Percentiles rank a stretch among this genome's conserved stretches.
Conservation (phyloP, 2,888 invertebrate species). For the Plagodis dolabraria region DNA sequence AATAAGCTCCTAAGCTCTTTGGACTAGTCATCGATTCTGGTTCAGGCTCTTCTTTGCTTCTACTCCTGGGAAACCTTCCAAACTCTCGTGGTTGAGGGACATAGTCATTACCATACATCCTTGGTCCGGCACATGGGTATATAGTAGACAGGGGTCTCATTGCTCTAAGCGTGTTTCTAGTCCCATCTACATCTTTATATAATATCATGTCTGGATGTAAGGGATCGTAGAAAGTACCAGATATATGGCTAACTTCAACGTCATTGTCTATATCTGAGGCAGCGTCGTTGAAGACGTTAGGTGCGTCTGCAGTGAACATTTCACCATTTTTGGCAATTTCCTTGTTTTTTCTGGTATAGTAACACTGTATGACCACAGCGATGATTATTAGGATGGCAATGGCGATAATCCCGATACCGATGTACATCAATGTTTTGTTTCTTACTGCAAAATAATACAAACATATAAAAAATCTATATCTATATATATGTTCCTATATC, state of each 20-base stretch:
- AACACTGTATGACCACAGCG: conserved; percentile 58
- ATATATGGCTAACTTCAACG: conserved; percentile 74
- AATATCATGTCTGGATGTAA: conserved; percentile 79
- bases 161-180: conserved; percentile 68
- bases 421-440: conserved; percentile 52
- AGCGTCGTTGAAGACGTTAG: conserved; percentile 74
- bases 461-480: background rate
- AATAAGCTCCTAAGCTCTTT: conserved; percentile 71
- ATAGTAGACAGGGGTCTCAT: conserved; percentile 78
- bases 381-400: conserved; percentile 51
- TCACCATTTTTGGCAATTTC: conserved; percentile 70
- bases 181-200: conserved; percentile 69
- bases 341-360: conserved; percentile 51
- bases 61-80: conserved; percentile 57
- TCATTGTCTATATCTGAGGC: conserved; percentile 77
- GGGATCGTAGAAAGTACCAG: conserved; percentile 77
- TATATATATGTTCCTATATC: background rate
- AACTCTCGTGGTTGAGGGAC: conserved; percentile 58
- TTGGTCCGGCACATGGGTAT: conserved; percentile 70
- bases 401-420: conserved; percentile 52
- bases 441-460: conserved; percentile 50
- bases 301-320: conserved; percentile 76
- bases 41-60: conserved; percentile 58
- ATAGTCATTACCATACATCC: conserved; percentile 77
- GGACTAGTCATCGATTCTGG: conserved; percentile 70